Percentiles rank a stretch among this genome's conserved stretches.
Evolutionary conservation across 2,113 vertebrate genomes (phyloP).

Genomic region (human (Homo sapiens)): GRCh38 chr9:134993501-134994000

Average conservation of each 20-base stretch:
- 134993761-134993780: accelerated
- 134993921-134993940: accelerated
- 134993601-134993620: not conserved
- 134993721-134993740: accelerated
- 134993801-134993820: accelerated
- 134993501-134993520: not conserved
- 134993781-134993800: accelerated
- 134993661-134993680: accelerated
- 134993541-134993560: accelerated
- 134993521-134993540: not conserved
- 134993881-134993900: accelerated
- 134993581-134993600: accelerated
- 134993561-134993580: not conserved
- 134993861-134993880: not conserved
- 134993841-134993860: accelerated
- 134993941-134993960: not conserved
- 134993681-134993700: not conserved
- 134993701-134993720: accelerated
- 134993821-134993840: accelerated
- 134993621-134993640: not conserved
- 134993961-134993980: not conserved
- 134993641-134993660: not conserved
- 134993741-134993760: not conserved
- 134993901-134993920: accelerated
- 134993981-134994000: not conserved